Conservation (phyloP, 2,113 vertebrate species). For the Ochotona princeps region DNA sequence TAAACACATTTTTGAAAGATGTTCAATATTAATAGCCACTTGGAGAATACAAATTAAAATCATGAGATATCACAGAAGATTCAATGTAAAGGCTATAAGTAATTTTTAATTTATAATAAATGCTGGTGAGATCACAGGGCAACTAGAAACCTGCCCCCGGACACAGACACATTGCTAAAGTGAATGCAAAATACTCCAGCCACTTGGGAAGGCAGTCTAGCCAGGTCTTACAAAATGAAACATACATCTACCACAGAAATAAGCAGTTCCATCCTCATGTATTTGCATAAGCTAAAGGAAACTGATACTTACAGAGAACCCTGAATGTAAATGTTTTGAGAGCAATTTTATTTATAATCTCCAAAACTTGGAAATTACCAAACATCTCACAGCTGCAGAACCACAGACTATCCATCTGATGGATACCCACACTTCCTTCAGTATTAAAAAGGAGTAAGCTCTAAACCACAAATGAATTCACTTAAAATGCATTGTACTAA, state of each 20-base stretch:
- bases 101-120: background rate
- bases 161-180: background rate
- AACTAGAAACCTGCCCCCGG: background rate
- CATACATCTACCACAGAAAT: background rate
- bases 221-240: conserved; percentile 8
- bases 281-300: background rate
- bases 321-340: background rate
- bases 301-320: background rate
- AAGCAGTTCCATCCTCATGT: background rate
- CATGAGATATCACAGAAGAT: background rate
- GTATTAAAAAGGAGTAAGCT: background rate
- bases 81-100: background rate
- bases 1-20: background rate
- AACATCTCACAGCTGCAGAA: background rate
- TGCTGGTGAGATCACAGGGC: background rate
- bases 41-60: conserved; percentile 12
- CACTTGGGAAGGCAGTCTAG: background rate
- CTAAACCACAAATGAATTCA: background rate
- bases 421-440: background rate
- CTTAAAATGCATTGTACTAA: background rate
- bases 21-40: background rate
- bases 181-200: background rate
- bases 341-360: background rate
- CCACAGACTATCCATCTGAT: background rate
- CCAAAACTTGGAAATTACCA: background rate